Percentiles rank a stretch among this genome's conserved stretches.
These are phyloP conservation scores for Typhlomys cinereus DNA, from an alignment of 2,113 vertebrate genomes.

Conservation along the genomic window DNA sequence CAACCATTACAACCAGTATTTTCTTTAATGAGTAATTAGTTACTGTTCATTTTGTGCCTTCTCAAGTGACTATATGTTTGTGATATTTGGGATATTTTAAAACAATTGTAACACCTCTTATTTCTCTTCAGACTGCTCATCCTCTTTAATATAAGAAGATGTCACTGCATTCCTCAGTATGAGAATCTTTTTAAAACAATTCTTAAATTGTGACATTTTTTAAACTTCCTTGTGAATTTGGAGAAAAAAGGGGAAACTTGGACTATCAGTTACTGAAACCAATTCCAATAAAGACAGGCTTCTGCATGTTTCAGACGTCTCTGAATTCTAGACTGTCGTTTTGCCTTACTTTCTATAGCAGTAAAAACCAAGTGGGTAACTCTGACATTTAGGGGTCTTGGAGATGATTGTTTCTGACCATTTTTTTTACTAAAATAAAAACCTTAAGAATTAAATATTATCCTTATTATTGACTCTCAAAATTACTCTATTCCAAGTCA, in stretches of 20 bases:
- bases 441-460: background rate
- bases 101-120: background rate
- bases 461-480: background rate
- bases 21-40: slow-evolving; percentile 6
- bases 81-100: background rate
- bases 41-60: slow-evolving; percentile 18
- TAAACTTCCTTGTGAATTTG: background rate
- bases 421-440: background rate
- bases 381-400: background rate
- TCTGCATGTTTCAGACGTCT: background rate
- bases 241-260: background rate
- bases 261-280: background rate
- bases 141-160: slow-evolving; percentile 1
- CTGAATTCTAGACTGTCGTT: background rate
- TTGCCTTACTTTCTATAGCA: background rate
- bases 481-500: background rate
- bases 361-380: background rate
- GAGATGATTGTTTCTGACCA: background rate
- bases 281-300: background rate
- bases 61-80: background rate
- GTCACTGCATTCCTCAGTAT: background rate
- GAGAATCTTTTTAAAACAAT: slow-evolving; percentile 22
- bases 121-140: background rate
- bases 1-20: background rate
- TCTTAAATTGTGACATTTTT: background rate